Conservation (phyloP, 2,113 vertebrate species). For the Calyptommatus sinebrachiatus region DNA sequence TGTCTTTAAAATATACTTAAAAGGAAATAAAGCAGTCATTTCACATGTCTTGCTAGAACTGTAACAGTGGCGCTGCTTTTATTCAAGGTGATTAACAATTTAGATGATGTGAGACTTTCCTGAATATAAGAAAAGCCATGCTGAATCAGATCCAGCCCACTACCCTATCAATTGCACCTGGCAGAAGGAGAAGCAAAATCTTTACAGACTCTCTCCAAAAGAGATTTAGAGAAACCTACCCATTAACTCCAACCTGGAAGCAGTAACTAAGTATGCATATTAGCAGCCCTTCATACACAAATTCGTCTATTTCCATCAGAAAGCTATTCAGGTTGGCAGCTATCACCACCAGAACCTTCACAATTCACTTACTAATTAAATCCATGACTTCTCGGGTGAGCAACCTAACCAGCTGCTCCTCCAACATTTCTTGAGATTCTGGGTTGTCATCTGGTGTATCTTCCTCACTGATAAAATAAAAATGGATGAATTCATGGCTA, state of each 20-base stretch:
- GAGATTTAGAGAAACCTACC: too few species aligned
- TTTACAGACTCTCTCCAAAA: too few species aligned
- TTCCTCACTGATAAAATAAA: slow-evolving; percentile 73
- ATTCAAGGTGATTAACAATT: neutral
- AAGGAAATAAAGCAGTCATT: neutral
- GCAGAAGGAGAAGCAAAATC: too few species aligned
- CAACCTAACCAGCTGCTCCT: slow-evolving; percentile 89
- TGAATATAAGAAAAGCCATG: too few species aligned
- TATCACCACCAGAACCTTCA: neutral
- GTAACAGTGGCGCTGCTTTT: neutral
- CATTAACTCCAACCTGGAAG: too few species aligned
- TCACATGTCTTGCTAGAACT: neutral
- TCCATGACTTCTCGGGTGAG: slow-evolving; percentile 94
- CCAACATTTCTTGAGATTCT: slow-evolving; percentile 93
- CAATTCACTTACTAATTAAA: slow-evolving; percentile 84
- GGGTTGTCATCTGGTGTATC: slow-evolving; percentile 83
- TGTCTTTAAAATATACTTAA: neutral
- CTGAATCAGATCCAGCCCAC: too few species aligned
- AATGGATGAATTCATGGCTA: slow-evolving; percentile 10
- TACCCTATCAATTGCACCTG: too few species aligned
- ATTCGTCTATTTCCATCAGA: too few species aligned
- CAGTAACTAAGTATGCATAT: too few species aligned
- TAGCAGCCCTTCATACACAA: too few species aligned
- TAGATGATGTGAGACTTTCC: neutral
- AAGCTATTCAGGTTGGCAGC: too few species aligned